phyloP scores from a whole-genome alignment of 1,140 invertebrate genomes.

The Scaptomyza montana region DNA sequence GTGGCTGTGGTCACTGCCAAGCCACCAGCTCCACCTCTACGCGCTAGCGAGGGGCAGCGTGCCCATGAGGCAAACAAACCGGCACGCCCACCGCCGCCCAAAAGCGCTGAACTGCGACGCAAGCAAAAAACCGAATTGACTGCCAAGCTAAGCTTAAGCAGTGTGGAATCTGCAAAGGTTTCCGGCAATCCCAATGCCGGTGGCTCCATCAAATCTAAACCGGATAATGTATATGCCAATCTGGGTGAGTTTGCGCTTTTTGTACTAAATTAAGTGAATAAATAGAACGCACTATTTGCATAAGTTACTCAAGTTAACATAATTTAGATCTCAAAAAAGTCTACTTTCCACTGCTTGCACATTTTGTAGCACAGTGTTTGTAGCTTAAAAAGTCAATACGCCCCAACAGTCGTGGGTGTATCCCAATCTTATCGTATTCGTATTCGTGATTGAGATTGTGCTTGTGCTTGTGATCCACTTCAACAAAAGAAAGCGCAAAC shows the following conservation, averaged over 20 bases:
- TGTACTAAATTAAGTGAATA: background rate
- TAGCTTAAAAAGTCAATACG: background rate
- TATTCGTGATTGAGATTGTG: conserved; percentile 28
- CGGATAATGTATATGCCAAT: conserved; percentile 91
- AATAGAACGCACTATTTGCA: conserved; percentile 31
- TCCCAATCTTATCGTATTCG: conserved; percentile 27
- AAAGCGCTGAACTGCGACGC: conserved; percentile 86
- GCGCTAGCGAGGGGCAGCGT: conserved; percentile 81
- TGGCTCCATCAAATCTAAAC: conserved; percentile 83
- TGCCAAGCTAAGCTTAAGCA: conserved; percentile 64
- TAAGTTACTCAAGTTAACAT: background rate
- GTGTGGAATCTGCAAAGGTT: conserved; percentile 54
- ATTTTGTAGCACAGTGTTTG: background rate
- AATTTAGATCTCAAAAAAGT: background rate
- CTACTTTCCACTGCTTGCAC: background rate
- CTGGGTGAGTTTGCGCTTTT: conserved; percentile 84
- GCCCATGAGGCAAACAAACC: conserved; percentile 86
- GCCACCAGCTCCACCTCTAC: conserved; percentile 84
- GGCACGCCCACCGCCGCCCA: conserved; percentile 88
- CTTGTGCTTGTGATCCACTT: conserved; percentile 37
- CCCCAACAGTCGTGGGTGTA: conserved; percentile 11
- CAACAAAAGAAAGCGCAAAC: conserved; percentile 64
- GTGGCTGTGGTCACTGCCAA: conserved; percentile 84
- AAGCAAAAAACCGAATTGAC: conserved; percentile 85
- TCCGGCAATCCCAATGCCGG: conserved; percentile 32